Percentiles rank a stretch among this genome's conserved stretches.
These are phyloP conservation scores for Symphodus melops DNA, from an alignment of 2,113 vertebrate genomes.

Conservation along the genomic window DNA sequence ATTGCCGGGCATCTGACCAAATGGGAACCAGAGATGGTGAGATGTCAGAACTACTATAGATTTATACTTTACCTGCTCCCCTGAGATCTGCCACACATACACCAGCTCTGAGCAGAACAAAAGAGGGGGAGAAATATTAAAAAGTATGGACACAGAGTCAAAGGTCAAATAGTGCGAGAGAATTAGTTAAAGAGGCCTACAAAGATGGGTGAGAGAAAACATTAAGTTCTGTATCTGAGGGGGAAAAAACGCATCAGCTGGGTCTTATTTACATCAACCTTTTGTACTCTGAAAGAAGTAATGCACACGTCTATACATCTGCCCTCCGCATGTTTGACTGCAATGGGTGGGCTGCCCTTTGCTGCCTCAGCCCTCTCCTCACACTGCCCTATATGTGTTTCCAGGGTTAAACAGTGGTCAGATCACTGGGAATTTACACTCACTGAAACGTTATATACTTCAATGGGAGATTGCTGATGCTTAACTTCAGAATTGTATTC, in stretches of 20 bases:
- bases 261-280: slow-evolving; percentile 77
- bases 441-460: slow-evolving; percentile 10
- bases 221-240: slow-evolving; percentile 32
- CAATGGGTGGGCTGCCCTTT: slow-evolving; percentile 72
- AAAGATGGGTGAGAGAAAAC: slow-evolving; percentile 59
- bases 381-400: slow-evolving; percentile 28
- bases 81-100: slow-evolving; percentile 71
- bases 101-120: slow-evolving; percentile 58
- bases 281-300: slow-evolving; percentile 69
- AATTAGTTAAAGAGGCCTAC: slow-evolving; percentile 59
- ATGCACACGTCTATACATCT: slow-evolving; percentile 65
- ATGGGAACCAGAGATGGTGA: slow-evolving; percentile 79
- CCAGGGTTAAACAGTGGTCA: neutral
- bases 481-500: too few relatives aligned
- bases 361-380: slow-evolving; percentile 49
- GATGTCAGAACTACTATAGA: slow-evolving; percentile 67
- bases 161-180: slow-evolving; percentile 62
- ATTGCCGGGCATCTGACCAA: slow-evolving; percentile 71
- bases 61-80: slow-evolving; percentile 76
- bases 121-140: slow-evolving; percentile 54
- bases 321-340: slow-evolving; percentile 75
- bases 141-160: slow-evolving; percentile 61
- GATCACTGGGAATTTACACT: neutral
- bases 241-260: slow-evolving; percentile 69
- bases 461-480: neutral